Evolutionary conservation across 2,888 invertebrate genomes (phyloP).

Genomic region (Diaprepes abbreviatus): DNA sequence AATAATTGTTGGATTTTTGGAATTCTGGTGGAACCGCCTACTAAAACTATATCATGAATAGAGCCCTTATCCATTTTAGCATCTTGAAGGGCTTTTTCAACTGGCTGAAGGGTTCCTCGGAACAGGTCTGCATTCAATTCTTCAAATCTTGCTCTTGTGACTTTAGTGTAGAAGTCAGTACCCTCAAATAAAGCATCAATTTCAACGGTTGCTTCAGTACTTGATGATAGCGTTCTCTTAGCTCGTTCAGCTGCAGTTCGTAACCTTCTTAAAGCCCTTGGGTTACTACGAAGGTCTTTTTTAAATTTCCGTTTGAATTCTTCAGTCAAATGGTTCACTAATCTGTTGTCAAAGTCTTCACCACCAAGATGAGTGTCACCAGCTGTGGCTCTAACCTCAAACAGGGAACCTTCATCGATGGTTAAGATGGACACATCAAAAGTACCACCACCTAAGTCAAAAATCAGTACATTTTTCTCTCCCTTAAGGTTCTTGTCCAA

Average conservation of each 20-base stretch:
- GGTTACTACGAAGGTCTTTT: conserved; percentile 74
- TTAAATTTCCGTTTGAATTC: conserved; percentile 81
- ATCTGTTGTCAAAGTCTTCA: conserved; percentile 75
- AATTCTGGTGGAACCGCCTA: conserved; percentile 87
- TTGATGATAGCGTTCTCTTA: conserved; percentile 82
- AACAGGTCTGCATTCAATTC: conserved; percentile 80
- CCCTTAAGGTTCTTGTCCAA: conserved; percentile 57
- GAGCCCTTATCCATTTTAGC: conserved; percentile 67
- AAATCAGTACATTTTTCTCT: conserved; percentile 72
- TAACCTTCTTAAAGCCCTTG: conserved; percentile 77
- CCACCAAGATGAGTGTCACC: conserved; percentile 89
- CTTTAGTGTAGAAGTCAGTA: conserved; percentile 79
- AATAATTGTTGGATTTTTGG: conserved; percentile 83
- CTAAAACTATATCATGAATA: conserved; percentile 85
- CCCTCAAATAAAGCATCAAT: conserved; percentile 85
- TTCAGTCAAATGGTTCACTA: conserved; percentile 72
- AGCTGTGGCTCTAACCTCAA: conserved; percentile 86
- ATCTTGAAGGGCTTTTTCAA: conserved; percentile 82
- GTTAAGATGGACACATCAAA: conserved; percentile 89
- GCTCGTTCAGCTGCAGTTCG: conserved; percentile 84
- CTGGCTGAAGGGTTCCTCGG: conserved; percentile 77
- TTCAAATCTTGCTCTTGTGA: conserved; percentile 82
- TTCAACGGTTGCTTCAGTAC: conserved; percentile 82
- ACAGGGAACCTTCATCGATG: conserved; percentile 73
- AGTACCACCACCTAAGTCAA: conserved; percentile 76